Conservation (phyloP, 1,140 invertebrate genomes). For the Drosophila oshimai region DNA sequence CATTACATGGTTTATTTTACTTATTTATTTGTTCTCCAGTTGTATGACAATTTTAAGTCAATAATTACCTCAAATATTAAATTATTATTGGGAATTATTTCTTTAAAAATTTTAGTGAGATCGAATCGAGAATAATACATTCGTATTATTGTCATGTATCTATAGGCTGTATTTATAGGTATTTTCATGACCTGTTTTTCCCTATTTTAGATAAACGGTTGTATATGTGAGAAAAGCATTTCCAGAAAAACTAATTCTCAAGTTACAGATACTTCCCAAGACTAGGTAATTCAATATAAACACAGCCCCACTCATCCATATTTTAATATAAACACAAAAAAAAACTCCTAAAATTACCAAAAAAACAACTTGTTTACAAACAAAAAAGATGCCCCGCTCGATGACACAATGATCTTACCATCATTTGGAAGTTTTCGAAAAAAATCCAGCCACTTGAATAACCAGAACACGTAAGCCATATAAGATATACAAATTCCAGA, state of each 20-base stretch:
- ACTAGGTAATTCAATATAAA: too few species aligned
- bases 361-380: slow-evolving; percentile 17
- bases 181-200: too few species aligned
- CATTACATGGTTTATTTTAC: too few species aligned
- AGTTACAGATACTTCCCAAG: slow-evolving; percentile 14
- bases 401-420: slow-evolving; percentile 29
- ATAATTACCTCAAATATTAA: too few species aligned
- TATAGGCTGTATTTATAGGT: too few species aligned
- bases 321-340: not conserved
- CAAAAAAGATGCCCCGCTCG: slow-evolving; percentile 17
- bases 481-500: slow-evolving; percentile 29
- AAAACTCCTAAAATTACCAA: not conserved
- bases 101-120: too few species aligned
- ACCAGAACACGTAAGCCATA: slow-evolving; percentile 32
- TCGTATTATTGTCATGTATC: not conserved
- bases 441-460: slow-evolving; percentile 22
- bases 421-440: slow-evolving; percentile 20
- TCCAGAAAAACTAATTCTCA: slow-evolving; percentile 14
- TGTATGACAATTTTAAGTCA: too few species aligned
- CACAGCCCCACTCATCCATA: not conserved
- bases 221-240: slow-evolving; percentile 30
- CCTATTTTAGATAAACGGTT: too few species aligned
- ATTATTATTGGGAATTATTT: too few species aligned
- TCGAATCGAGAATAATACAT: too few species aligned
- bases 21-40: too few species aligned